Evolutionary conservation across 2,113 vertebrate species (phyloP).

Genomic region (Strix uralensis): DNA sequence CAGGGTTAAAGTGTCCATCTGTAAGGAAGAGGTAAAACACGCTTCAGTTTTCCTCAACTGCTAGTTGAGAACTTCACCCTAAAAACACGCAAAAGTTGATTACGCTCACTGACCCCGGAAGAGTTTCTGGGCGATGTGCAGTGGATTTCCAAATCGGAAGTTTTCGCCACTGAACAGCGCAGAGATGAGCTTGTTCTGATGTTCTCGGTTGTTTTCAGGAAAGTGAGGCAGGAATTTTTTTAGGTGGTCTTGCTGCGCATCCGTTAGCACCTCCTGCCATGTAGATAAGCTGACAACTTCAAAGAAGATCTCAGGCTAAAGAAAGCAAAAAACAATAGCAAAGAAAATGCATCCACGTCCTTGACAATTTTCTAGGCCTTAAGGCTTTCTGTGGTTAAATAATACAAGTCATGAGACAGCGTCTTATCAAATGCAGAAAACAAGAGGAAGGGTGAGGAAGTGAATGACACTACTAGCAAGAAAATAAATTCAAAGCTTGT

Average conservation of each 20-base stretch:
- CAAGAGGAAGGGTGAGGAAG: neutral
- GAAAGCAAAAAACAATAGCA: neutral
- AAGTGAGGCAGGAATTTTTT: constrained; percentile 90
- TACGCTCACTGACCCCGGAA: constrained; percentile 82
- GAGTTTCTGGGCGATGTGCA: constrained; percentile 92
- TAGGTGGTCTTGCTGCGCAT: constrained; percentile 88
- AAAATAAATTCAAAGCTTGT: neutral
- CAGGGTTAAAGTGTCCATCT: constrained; percentile 96
- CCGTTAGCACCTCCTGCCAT: constrained; percentile 88
- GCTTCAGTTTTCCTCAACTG: neutral
- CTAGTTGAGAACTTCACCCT: neutral
- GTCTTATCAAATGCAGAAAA: neutral
- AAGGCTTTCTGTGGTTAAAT: neutral
- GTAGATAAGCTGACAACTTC: constrained; percentile 91
- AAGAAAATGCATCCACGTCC: neutral
- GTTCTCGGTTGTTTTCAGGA: constrained; percentile 78
- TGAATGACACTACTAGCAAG: neutral
- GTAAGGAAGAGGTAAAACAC: neutral
- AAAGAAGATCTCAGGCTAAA: constrained; percentile 94
- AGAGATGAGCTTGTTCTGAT: constrained; percentile 80
- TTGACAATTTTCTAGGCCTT: neutral
- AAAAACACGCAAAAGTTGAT: rapidly evolving
- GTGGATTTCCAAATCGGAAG: constrained; percentile 91
- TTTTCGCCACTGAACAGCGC: constrained; percentile 87
- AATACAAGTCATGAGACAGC: rapidly evolving